Conservation (phyloP, 2,888 invertebrate genomes). For the Lasioglossum calceatum region DNA sequence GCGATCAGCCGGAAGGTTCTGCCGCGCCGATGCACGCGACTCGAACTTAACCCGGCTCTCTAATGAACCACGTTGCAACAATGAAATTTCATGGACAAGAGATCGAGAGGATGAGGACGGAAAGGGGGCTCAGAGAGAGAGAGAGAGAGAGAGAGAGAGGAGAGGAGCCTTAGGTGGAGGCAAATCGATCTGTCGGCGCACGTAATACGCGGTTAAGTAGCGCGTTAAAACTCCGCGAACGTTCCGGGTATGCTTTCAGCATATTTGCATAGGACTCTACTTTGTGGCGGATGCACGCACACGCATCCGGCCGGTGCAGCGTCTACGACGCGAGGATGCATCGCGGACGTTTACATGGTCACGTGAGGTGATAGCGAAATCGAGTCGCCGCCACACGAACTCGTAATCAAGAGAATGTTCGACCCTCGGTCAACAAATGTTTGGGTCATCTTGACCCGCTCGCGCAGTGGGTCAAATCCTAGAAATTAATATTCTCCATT, state of each 20-base stretch:
- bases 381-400: slow-evolving; percentile 12
- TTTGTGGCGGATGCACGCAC: slow-evolving; percentile 53
- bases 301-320: slow-evolving; percentile 14
- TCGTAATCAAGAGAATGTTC: slow-evolving; percentile 33
- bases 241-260: slow-evolving; percentile 69
- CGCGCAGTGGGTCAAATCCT: background rate
- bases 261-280: slow-evolving; percentile 72
- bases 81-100: slow-evolving; percentile 63
- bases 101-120: slow-evolving; percentile 5
- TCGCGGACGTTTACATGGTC: slow-evolving; percentile 44
- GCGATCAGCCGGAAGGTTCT: background rate
- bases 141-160: slow-evolving; percentile 18
- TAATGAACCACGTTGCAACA: slow-evolving; percentile 62
- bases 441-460: background rate
- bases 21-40: slow-evolving; percentile 1
- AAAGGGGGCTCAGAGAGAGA: slow-evolving; percentile 4
- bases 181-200: slow-evolving; percentile 70
- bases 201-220: slow-evolving; percentile 71
- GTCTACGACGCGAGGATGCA: slow-evolving; percentile 37
- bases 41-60: slow-evolving; percentile 20
- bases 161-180: slow-evolving; percentile 47
- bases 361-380: slow-evolving; percentile 50
- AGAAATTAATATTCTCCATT: background rate
- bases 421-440: background rate
- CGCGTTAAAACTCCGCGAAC: slow-evolving; percentile 71